Conservation (phyloP, 2,888 invertebrate species). For the Pegoplata infirma region DNA sequence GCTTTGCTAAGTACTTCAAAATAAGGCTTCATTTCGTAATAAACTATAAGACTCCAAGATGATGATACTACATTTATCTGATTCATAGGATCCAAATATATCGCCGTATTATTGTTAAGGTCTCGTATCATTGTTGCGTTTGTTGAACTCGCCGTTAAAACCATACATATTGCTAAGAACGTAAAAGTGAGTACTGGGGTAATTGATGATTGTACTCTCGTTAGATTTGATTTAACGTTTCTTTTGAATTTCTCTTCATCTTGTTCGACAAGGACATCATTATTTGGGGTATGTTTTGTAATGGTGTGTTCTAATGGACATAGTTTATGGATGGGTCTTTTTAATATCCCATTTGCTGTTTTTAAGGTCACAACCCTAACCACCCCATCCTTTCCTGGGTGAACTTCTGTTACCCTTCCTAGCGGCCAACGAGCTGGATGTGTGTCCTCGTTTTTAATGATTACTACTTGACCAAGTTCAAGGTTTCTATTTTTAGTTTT, state of each 20-base stretch:
- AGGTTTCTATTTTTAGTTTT: neutral
- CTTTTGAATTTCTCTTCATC: no score
- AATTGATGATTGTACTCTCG: no score
- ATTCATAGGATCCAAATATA: no score
- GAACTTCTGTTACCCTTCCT: neutral
- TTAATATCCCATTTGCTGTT: neutral
- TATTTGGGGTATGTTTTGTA: no score
- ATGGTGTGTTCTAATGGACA: no score
- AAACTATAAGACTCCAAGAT: no score
- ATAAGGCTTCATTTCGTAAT: neutral
- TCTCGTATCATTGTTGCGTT: neutral
- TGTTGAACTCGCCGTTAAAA: no score
- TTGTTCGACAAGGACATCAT: no score
- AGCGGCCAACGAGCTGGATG: conserved; percentile 13
- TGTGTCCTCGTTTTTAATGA: neutral
- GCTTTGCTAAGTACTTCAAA: neutral
- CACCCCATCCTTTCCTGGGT: neutral
- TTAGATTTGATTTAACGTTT: no score
- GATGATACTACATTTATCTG: no score
- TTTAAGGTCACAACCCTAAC: conserved; percentile 6
- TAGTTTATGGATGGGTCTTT: neutral
- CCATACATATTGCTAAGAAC: no score
- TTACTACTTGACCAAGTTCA: neutral
- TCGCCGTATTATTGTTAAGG: neutral
- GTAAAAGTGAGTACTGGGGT: no score